Evolutionary conservation across 2,113 vertebrate species (phyloP).

Genomic region (Rallus limicola): DNA sequence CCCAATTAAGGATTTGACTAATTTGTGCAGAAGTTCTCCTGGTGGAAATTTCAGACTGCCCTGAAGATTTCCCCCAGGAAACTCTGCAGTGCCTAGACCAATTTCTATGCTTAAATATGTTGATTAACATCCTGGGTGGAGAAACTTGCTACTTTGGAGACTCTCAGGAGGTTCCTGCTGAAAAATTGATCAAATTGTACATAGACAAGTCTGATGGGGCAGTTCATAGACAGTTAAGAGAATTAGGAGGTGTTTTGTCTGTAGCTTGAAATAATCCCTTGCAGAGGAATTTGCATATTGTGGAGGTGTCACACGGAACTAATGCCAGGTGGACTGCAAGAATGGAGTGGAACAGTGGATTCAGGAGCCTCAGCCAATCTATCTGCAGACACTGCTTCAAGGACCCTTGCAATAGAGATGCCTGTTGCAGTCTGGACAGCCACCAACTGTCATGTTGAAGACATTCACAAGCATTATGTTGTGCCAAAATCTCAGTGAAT

Average conservation of each 20-base stretch:
- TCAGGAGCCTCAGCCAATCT: neutral
- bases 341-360: neutral
- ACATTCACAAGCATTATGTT: neutral
- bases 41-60: slow-evolving; percentile 7
- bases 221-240: neutral
- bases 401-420: neutral
- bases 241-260: neutral
- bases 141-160: neutral
- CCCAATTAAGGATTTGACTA: slow-evolving; percentile 51
- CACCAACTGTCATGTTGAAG: neutral
- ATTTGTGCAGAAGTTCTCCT: slow-evolving; percentile 16
- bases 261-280: neutral
- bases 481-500: neutral
- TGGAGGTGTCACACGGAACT: neutral
- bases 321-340: neutral
- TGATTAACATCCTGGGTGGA: slow-evolving; percentile 34
- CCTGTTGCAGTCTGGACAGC: neutral
- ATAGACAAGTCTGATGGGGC: neutral
- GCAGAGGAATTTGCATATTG: neutral
- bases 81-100: neutral
- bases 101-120: slow-evolving; percentile 35
- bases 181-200: slow-evolving; percentile 1
- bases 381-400: neutral
- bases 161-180: neutral
- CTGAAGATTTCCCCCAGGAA: slow-evolving; percentile 34